Evolutionary conservation across 1,140 invertebrate species (phyloP).

Genomic region (Delia radicum): DNA sequence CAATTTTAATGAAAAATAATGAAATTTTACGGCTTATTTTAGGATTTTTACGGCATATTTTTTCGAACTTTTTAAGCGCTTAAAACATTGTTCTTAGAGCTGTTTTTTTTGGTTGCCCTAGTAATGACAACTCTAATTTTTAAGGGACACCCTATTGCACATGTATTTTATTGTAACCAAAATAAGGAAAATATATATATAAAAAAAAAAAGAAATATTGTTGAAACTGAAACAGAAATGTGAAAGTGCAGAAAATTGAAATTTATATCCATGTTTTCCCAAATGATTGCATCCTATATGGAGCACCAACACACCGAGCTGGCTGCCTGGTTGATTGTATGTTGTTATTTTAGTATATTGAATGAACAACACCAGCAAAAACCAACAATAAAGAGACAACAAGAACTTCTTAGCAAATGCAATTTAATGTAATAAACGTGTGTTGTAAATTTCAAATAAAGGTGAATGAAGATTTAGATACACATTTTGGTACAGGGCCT

Average conservation of each 20-base stretch:
- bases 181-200: background rate
- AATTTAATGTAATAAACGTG: background rate
- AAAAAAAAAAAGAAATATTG: background rate
- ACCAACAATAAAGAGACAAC: background rate
- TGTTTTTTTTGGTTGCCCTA: no score
- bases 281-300: background rate
- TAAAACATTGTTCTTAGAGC: no score
- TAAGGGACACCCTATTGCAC: no score
- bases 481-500: no score
- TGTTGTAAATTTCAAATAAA: no score
- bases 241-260: conserved; percentile 1
- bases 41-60: no score
- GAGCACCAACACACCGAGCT: background rate
- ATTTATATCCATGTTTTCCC: conserved; percentile 1
- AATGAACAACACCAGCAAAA: background rate
- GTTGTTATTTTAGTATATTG: background rate
- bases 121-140: no score
- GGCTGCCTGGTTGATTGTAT: background rate
- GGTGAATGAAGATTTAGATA: no score
- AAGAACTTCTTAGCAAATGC: background rate
- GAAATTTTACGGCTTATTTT: no score
- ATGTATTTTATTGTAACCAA: background rate
- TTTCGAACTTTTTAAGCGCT: no score
- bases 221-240: background rate
- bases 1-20: no score